Evolutionary conservation across 2,113 vertebrate genomes (phyloP).

Genomic region (Platanista minor): DNA sequence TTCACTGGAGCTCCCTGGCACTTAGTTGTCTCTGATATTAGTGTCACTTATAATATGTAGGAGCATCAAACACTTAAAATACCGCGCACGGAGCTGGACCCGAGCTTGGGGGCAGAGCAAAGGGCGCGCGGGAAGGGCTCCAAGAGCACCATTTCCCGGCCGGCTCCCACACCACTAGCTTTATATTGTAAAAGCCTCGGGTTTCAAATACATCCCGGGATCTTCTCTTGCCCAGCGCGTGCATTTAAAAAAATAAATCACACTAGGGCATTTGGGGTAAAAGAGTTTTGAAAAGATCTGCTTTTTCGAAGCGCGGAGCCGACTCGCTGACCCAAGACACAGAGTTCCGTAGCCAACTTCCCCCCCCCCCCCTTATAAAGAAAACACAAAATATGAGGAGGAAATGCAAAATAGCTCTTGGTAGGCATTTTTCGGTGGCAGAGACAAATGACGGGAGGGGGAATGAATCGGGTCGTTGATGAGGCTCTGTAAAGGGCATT

Average conservation of each 20-base stretch:
- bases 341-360: neutral
- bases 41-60: neutral
- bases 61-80: neutral
- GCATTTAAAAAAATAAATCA: neutral
- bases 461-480: conserved; percentile 59
- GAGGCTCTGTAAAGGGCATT: neutral
- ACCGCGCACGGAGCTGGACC: neutral
- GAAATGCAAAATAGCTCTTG: conserved; percentile 37
- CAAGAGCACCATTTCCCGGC: neutral
- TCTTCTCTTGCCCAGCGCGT: neutral
- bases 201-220: neutral
- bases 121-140: neutral
- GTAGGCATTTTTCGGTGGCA: conserved; percentile 43
- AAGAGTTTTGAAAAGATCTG: neutral
- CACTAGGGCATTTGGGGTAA: neutral
- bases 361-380: neutral
- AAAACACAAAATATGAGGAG: conserved; percentile 33
- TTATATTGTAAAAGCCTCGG: accelerated
- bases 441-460: conserved; percentile 38
- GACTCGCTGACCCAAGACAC: neutral
- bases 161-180: neutral
- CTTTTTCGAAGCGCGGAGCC: neutral
- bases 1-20: neutral
- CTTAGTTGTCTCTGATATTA: neutral
- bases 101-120: neutral